These are phyloP conservation scores for Sardinella longiceps DNA, from an alignment of 2,797 vertebrate genomes.

Conservation along the genomic window DNA sequence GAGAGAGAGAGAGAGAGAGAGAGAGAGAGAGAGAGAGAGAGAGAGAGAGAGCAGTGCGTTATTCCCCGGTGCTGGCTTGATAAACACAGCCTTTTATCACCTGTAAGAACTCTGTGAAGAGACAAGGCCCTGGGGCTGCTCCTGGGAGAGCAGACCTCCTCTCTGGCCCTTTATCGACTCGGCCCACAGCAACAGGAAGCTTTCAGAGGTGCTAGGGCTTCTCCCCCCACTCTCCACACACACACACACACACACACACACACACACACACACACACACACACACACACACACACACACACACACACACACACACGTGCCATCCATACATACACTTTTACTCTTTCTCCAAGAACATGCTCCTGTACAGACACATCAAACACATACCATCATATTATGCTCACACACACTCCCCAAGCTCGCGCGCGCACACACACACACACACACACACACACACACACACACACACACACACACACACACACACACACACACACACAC, in stretches of 20 bases:
- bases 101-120: slow-evolving; percentile 53
- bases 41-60: slow-evolving; percentile 48
- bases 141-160: slow-evolving; percentile 44
- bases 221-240: not conserved
- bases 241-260: not conserved
- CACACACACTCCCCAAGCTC: not conserved
- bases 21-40: slow-evolving; percentile 31
- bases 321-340: not conserved
- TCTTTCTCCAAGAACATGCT: not conserved
- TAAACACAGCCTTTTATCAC: slow-evolving; percentile 59
- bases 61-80: slow-evolving; percentile 53
- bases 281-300: not conserved
- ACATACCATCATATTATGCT: not conserved
- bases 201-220: slow-evolving; percentile 11
- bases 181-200: slow-evolving; percentile 49
- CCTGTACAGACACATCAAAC: not conserved
- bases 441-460: not conserved
- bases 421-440: not conserved
- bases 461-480: not conserved
- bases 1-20: slow-evolving; percentile 37
- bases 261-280: slow-evolving; percentile 3
- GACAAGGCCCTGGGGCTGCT: slow-evolving; percentile 52
- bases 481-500: not conserved
- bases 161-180: slow-evolving; percentile 55
- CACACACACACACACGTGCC: not conserved